Base-by-base conservation (phyloP, 1,140 invertebrate genomes). In the Eumeta japonica region DNA sequence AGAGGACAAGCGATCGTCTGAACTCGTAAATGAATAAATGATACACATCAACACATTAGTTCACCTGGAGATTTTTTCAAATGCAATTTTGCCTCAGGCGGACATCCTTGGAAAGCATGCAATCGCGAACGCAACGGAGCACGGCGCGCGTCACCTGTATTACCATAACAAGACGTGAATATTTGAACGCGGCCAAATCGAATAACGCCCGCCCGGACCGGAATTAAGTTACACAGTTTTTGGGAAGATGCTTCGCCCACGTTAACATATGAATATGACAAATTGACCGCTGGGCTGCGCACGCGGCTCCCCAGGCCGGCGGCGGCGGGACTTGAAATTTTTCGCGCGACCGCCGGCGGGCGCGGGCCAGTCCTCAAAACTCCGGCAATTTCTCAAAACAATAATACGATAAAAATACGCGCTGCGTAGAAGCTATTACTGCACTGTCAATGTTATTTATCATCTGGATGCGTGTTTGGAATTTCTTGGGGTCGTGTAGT, bases 181-280 rank as follows among this genome's bases (percentile, higher is more conserved):
- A 73, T 73, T 73, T 70, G 68, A 73, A 70, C 68, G 68, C 63
- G 57, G 61, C 44, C 59, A 73, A 73, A 70, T 65, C 62, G 56
- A 64, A 70, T 68, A 62, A 67, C 48, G 51, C 43, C 41, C 54
- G 49, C 52, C 33, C 48, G 41, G 24, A 43, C 36, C 48, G 50
- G 59, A 68, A 68, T 70, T 66, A 70, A 67, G 68, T 73, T 73
- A 73, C 63, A 62, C 65, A 60, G 59, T 70, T 73, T 73, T 73
- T 73, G 65, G n/a, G 59, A 70, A 68, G 65, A 73, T 70, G 68
- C 70, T 63, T 65, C 65, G 63, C 54, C 42, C 60, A 64, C 62
- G 65, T 73, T 73, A 70, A 73, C 68, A 73, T 73, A 73, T 73
- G 68, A 73, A 73, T 73, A 70, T 73, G 68, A 73, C 65, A 73